Base-by-base conservation (phyloP, 2,888 invertebrate species). In the Branchipolynoe longqiensis region DNA sequence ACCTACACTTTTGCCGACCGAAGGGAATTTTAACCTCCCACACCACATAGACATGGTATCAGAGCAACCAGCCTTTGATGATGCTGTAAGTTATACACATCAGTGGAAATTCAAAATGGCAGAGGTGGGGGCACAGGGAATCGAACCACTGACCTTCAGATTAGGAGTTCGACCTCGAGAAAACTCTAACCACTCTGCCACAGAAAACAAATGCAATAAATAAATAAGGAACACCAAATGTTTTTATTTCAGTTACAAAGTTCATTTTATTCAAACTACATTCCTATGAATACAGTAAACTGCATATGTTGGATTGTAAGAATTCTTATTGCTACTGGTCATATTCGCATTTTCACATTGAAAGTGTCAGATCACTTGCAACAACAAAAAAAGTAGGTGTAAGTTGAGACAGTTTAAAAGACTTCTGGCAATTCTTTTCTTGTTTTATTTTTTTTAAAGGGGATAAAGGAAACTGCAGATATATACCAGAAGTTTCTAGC, bases 261-360 rank as follows among this genome's bases (percentile, higher is more conserved):
- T 78, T 78, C 48, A 25, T 78, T 69, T 78, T 78, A 78, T 78
- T 78, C 78, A 78, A 78, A 78, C 78, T 78, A 78, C 78, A 78
- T 54, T 78, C 78, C 78, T 78, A 78, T 18, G 78, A 78, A 78
- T 78, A 78, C 78, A 78, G 78, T 78, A 78, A 78, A 78, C 78
- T 78, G 78, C 78, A 78, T 78, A 78, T 78, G 78, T 78, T 78
- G 78, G 78, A 78, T 78, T 78, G 78, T 78, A 78, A 78, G 78
- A 78, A 41, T 48, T 78, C 48, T 78, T 78, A 78, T 78, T 78
- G 78, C 78, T 78, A 78, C 41, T 54, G 78, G 41, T 78, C 78
- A 78, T 78, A 33, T 78, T 78, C 78, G 78, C 78, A 78, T 54
- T 78, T 78, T 48, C 78, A 78, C 78, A 78, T 41, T 41, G 48